phyloP scores from a whole-genome alignment of 2,888 invertebrate genomes.

The Coleophora flavipennella region DNA sequence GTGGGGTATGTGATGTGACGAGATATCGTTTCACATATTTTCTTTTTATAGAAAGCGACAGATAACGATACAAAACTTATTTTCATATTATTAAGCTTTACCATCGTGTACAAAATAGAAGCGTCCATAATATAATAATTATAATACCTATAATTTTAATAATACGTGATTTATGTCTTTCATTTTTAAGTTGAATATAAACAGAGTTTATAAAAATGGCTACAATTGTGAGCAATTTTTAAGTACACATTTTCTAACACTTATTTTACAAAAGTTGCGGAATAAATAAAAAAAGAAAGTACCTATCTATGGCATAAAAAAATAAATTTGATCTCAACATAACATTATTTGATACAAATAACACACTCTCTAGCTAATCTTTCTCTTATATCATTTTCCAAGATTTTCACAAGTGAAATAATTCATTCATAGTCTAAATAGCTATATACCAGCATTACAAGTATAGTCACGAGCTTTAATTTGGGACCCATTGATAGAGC shows the following conservation, averaged over 20 bases:
- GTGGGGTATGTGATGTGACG: slow-evolving; percentile 30
- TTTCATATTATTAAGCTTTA: slow-evolving; percentile 28
- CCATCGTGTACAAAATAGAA: slow-evolving; percentile 4
- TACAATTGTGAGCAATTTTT: not conserved
- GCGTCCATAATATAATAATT: too few relatives aligned
- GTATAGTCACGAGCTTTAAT: too few relatives aligned
- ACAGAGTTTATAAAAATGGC: not conserved
- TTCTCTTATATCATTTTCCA: not conserved
- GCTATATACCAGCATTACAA: too few relatives aligned
- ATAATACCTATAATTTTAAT: not conserved
- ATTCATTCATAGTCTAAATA: too few relatives aligned
- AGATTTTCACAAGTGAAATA: too few relatives aligned
- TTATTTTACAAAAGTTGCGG: too few relatives aligned
- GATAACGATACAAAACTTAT: slow-evolving; percentile 37
- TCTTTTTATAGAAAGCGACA: slow-evolving; percentile 41
- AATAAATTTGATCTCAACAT: slow-evolving; percentile 1
- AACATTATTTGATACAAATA: slow-evolving; percentile 9
- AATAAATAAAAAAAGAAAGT: too few relatives aligned
- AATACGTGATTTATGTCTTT: not conserved
- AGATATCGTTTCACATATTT: slow-evolving; percentile 25
- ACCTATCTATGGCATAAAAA: too few relatives aligned
- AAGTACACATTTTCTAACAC: not conserved
- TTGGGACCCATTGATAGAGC: too few relatives aligned
- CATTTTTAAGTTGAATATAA: not conserved
- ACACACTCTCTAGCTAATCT: not conserved